Evolutionary conservation across 2,888 invertebrate genomes (phyloP).

Genomic region (Agonopterix alstromeriana): DNA sequence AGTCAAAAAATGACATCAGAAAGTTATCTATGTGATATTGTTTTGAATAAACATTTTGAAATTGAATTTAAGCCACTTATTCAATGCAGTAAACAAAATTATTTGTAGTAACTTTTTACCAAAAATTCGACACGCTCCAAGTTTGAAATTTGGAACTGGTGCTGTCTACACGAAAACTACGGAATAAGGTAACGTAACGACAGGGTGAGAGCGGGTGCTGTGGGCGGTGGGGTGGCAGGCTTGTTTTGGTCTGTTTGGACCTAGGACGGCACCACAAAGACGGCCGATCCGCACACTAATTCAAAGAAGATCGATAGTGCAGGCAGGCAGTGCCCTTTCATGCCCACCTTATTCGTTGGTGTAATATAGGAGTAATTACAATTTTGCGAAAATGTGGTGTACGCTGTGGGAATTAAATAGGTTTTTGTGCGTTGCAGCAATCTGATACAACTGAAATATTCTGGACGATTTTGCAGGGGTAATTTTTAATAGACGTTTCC

Average conservation of each 20-base stretch:
- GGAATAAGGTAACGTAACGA: conserved; percentile 58
- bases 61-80: too few species aligned
- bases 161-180: conserved; percentile 37
- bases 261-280: conserved; percentile 73
- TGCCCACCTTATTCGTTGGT: conserved; percentile 36
- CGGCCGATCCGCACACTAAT: conserved; percentile 75
- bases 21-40: too few species aligned
- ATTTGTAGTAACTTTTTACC: too few species aligned
- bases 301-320: conserved; percentile 75
- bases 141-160: conserved; percentile 13
- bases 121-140: conserved; percentile 2
- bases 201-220: conserved; percentile 35
- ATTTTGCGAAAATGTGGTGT: too few species aligned
- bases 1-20: too few species aligned
- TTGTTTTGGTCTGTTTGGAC: conserved; percentile 77
- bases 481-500: too few species aligned
- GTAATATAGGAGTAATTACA: conserved; percentile 17
- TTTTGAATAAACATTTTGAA: too few species aligned
- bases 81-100: too few species aligned
- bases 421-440: too few species aligned
- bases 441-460: too few species aligned
- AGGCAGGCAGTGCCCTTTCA: conserved; percentile 66
- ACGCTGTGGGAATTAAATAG: too few species aligned
- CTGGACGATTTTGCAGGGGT: too few species aligned
- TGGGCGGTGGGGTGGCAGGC: conserved; percentile 39